Base-by-base conservation (phyloP, 2,797 vertebrate genomes). In the Hypotaenidia okinawae region DNA sequence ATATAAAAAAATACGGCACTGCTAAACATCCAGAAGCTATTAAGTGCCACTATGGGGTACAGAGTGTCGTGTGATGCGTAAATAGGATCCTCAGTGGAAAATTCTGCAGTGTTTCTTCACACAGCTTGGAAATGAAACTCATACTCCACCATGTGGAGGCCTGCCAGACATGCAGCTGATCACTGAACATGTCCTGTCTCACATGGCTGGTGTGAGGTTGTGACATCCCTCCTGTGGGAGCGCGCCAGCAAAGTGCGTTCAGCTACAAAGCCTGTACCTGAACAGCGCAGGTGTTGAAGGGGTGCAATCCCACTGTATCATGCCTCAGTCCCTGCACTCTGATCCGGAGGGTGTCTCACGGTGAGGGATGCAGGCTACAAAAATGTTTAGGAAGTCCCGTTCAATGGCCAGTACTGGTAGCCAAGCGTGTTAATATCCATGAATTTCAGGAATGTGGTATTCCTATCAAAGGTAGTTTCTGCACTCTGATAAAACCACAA, bases 281-380 rank as follows among this genome's bases (percentile, higher is more conserved):
- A 16, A 14, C 10, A 24, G 21, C 22, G 16, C 21, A 58, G 63
- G 6, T 24, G 32, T 22, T 63, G 58, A 39, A 41, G 35, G 41
- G 30, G 14, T 11, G 4, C n/a, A 74, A 28, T 49, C 30, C 63
- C 76, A 24, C 52, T 33, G 9, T 11, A 32, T 8, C 1, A 1
- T 2, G 1, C 30, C 16, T 58, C 13, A 17, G 23, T 63, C 1
- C 1, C n/a, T 63, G 23, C 15, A 8, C 27, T 63, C 11, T 0
- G 0, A 24, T 23, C n/a, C 39, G 19, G 10, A 28, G 8, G 45
- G 45, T n/a, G 39, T 25, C 32, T 33, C 9, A 2, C 3, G 1
- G 13, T 21, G 30, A 49, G 24, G 58, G 16, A 32, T 10, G 51
- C 16, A 52, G 57, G n/a, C 25, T 15, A 27, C 17, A 28, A 10